phyloP scores from a whole-genome alignment of 2,113 vertebrate genomes.

The Pygoscelis adeliae region DNA sequence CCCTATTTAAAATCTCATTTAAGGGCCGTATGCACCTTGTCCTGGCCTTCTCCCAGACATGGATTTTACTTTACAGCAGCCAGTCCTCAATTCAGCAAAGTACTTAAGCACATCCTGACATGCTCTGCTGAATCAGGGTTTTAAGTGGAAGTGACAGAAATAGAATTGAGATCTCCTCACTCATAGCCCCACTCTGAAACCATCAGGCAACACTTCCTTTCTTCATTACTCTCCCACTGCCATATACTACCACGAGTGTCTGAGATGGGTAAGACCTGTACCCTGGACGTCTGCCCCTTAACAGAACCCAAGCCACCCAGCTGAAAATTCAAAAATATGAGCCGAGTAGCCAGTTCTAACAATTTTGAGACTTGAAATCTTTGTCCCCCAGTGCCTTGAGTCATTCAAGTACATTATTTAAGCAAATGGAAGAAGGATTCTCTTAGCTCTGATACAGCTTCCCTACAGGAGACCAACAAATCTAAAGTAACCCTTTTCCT shows the following conservation, averaged over 20 bases:
- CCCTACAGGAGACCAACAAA: not conserved
- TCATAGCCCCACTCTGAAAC: not conserved
- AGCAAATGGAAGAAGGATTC: not conserved
- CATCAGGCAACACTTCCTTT: not conserved
- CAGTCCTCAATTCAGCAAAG: slow-evolving; percentile 6
- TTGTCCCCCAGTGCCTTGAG: rapidly evolving
- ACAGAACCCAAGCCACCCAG: not conserved
- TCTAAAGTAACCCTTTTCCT: not conserved
- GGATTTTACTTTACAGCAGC: not conserved
- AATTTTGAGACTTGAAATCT: not conserved
- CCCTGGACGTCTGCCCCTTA: not conserved
- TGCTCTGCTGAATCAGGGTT: slow-evolving; percentile 35
- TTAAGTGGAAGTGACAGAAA: slow-evolving; percentile 33
- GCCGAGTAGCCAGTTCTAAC: not conserved
- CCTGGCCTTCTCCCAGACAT: not conserved
- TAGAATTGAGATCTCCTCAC: not conserved
- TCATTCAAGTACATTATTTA: not conserved
- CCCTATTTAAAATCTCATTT: not conserved
- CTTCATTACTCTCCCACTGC: not conserved
- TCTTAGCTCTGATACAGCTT: not conserved
- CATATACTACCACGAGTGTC: not conserved
- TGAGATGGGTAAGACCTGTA: not conserved
- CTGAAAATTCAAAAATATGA: not conserved
- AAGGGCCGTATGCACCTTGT: not conserved
- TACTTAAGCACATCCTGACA: slow-evolving; percentile 30